Evolutionary conservation across 2,113 vertebrate genomes (phyloP), one percentile per base, ranked within the genome.

Genomic region (Tychaedon coryphoeus): DNA sequence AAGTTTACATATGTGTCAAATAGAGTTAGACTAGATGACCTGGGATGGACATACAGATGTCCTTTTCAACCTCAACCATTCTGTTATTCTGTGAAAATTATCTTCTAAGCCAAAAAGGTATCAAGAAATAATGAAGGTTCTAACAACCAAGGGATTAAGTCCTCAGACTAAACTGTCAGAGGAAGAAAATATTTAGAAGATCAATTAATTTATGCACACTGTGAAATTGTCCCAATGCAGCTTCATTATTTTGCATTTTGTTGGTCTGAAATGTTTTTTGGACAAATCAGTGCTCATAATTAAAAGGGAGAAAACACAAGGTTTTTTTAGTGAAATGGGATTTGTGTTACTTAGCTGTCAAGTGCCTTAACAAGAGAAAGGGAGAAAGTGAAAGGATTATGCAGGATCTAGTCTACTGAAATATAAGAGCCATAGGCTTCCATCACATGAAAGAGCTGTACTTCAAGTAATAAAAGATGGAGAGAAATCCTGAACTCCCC

Each of bases 361-460:
- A 73, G 36, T 54, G 53, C 56, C 42, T 94, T 50, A 62, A 53
- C 28, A 67, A 33, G 20, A 83, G 50, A 85, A 93, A 79, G 7
- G 23, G 40, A 67, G 33, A 20, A 85, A 95, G 38, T 53, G 19
- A 93, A 94, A 93, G n/a, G 50, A 92, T 90, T 72, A 79, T 31
- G 13, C 29, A 90, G n/a, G 69, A 85, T 57, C 36, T 64, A 19
- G 6, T 82, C 69, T 43, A 76, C 36, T 76, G 78, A 75, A 88
- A 92, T 40, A 10, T 6, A 72, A 90, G 53, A 93, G 50, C 78
- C 76, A 81, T 54, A 83, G 67, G 40, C 58, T 96, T 82, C 64
- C 42, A 73, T 29, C 57, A 76, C 31, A 57, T 60, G 64, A 85
- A 90, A 79, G 53, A 75, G 48, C 16, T 36, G 14, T 76, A 69